These are phyloP conservation scores for Poecilia picta DNA, from an alignment of 2,797 vertebrate species.

Conservation along the genomic window DNA sequence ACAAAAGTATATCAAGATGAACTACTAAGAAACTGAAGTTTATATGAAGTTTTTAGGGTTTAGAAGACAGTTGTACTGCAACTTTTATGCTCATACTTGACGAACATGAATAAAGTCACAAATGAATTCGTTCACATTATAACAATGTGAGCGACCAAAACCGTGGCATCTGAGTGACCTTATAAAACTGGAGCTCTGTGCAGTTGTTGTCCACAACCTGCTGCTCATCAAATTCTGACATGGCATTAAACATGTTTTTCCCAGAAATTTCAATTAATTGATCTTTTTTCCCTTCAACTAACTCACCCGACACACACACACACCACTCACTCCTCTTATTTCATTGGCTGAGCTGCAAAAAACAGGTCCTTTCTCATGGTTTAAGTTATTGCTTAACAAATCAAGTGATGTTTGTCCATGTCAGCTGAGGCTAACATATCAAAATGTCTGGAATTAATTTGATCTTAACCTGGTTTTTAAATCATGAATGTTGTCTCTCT, in stretches of 20 bases:
- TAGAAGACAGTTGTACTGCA: background rate
- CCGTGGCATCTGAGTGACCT: background rate
- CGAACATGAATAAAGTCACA: background rate
- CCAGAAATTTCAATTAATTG: conserved; percentile 20
- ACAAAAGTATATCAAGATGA: background rate
- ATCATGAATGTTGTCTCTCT: background rate
- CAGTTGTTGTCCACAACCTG: background rate
- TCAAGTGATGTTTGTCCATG: background rate
- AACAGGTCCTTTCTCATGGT: conserved; percentile 15
- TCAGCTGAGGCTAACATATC: background rate
- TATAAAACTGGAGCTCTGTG: background rate
- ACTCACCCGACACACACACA: background rate
- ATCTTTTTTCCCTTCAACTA: conserved; percentile 5
- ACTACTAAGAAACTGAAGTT: background rate
- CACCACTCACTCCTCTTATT: background rate
- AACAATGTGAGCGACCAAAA: background rate
- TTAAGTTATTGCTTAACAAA: conserved; percentile 5
- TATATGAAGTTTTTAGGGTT: background rate
- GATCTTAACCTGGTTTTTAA: background rate
- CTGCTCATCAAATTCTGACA: background rate
- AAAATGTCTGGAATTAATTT: conserved; percentile 13
- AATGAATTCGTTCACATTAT: background rate
- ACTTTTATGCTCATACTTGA: background rate
- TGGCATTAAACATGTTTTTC: conserved; percentile 29
- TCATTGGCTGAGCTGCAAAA: conserved; percentile 6